phyloP scores from a whole-genome alignment of 2,797 vertebrate species.

The Eutrigla gurnardus region DNA sequence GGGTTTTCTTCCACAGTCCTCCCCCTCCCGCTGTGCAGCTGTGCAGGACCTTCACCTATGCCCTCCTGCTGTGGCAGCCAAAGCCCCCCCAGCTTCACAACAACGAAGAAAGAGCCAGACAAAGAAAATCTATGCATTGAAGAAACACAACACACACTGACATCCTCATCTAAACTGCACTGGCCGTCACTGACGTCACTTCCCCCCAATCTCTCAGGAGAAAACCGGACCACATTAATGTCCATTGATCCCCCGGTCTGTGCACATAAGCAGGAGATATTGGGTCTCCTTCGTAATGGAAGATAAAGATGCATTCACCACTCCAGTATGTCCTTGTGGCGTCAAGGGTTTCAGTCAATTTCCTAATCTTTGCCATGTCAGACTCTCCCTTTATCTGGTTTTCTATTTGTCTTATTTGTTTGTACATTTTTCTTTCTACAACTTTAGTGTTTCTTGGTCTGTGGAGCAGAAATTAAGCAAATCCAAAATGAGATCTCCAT shows the following conservation, averaged over 20 bases:
- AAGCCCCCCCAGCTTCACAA: slow-evolving; percentile 48
- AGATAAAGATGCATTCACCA: slow-evolving; percentile 12
- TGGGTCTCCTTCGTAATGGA: slow-evolving; percentile 35
- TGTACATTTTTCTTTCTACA: not conserved
- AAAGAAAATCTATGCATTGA: slow-evolving; percentile 58
- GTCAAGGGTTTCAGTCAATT: not conserved
- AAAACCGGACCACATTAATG: slow-evolving; percentile 52
- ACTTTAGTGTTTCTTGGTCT: not conserved
- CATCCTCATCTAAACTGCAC: slow-evolving; percentile 49
- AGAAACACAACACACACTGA: slow-evolving; percentile 32
- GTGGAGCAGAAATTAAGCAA: slow-evolving; percentile 2
- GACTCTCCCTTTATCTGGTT: slow-evolving; percentile 4
- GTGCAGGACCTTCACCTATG: slow-evolving; percentile 81
- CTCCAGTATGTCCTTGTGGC: not conserved
- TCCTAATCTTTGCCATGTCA: slow-evolving; percentile 3
- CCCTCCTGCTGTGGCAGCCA: slow-evolving; percentile 63
- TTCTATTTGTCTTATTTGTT: slow-evolving; percentile 5
- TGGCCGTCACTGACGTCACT: slow-evolving; percentile 36
- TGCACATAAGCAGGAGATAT: slow-evolving; percentile 33
- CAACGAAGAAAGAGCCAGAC: slow-evolving; percentile 53
- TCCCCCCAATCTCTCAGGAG: slow-evolving; percentile 49
- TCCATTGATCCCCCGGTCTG: slow-evolving; percentile 54
- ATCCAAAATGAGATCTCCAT: not conserved
- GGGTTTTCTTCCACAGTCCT: slow-evolving; percentile 50
- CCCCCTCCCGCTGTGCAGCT: slow-evolving; percentile 68